Evolutionary conservation across 2,888 invertebrate species (phyloP), one percentile per base, ranked within the genome.

Genomic region (Prosopocoilus inquinatus): DNA sequence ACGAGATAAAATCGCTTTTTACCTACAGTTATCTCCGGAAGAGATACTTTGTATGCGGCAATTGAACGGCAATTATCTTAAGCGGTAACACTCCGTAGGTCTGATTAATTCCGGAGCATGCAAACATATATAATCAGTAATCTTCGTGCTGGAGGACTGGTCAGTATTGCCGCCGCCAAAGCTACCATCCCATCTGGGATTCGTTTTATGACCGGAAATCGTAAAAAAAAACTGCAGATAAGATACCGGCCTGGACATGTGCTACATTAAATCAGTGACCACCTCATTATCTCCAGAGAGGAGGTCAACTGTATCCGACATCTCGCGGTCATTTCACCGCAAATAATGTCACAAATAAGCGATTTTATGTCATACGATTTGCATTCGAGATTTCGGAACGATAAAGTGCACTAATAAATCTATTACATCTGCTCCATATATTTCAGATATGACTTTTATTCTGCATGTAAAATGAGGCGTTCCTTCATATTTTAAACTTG

Each of bases 141-240:
- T 28, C 20, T 28, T 28, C 20, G 20, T 28, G 20, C 20, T n/a
- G n/a, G n/a, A 28, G 20, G 20, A 28, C 3, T 28, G 20, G 20
- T 28, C 20, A 28, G 20, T 28, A 28, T 28, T 28, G 20, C 20
- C 20, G 20, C 20, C 20, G 7, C 20, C 20, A 28, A 28, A 28
- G 20, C 20, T 53, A 57, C 56, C 49, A 57, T 53, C 59, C 53
- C n/a, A n/a, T n/a, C n/a, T 50, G 60, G 60, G 57, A 60, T 61
- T 58, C 47, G 47, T 50, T 58, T 61, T 61, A 61, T 58, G 58
- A 47, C 58, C 51, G 44, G 20, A 51, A 49, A 49, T 61, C 60
- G 58, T 61, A 61, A 61, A 61, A 61, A 61, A 61, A 60, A 58
- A 53, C 49, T 54, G 47, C 35, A 60, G 60, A 61, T 61, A 61